A percentile compares a stretch with the other conserved stretches of the same genome.
Evolutionary conservation across 2,113 vertebrate genomes (phyloP).

Genomic region (Chascanopsetta lugubris): DNA sequence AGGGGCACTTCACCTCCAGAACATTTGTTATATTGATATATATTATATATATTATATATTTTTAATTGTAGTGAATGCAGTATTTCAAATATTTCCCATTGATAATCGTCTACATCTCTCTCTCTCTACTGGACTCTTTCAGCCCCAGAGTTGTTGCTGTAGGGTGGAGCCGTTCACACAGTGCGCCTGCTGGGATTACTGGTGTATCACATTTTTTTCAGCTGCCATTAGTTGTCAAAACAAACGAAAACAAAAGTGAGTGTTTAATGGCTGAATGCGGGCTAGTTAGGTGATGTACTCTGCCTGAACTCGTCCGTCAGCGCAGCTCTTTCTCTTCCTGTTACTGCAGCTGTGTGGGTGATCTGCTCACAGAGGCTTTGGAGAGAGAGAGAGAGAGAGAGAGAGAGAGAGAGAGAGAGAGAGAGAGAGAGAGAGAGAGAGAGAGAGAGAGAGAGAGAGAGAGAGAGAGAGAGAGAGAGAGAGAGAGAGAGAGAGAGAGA

Average conservation of each 20-base stretch:
- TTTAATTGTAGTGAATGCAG: not conserved
- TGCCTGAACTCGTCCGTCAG: conserved; percentile 44
- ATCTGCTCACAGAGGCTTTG: conserved; percentile 34
- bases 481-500: no score
- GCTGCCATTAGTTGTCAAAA: conserved; percentile 29
- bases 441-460: no score
- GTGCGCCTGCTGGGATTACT: conserved; percentile 15
- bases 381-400: conserved; percentile 20
- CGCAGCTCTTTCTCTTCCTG: conserved; percentile 46
- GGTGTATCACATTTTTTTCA: conserved; percentile 15
- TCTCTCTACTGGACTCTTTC: not conserved
- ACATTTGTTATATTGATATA: no score
- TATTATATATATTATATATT: no score
- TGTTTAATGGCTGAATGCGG: conserved; percentile 31
- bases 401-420: no score
- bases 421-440: no score
- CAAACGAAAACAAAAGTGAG: conserved; percentile 28
- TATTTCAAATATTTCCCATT: not conserved
- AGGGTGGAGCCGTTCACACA: not conserved
- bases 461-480: no score
- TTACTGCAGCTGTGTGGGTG: conserved; percentile 55
- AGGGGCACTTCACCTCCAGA: no score
- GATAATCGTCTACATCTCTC: no score
- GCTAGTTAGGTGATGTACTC: conserved; percentile 27
- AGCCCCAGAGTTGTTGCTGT: not conserved